phyloP scores from a whole-genome alignment of 2,888 invertebrate species.

The Colostygia pectinataria region DNA sequence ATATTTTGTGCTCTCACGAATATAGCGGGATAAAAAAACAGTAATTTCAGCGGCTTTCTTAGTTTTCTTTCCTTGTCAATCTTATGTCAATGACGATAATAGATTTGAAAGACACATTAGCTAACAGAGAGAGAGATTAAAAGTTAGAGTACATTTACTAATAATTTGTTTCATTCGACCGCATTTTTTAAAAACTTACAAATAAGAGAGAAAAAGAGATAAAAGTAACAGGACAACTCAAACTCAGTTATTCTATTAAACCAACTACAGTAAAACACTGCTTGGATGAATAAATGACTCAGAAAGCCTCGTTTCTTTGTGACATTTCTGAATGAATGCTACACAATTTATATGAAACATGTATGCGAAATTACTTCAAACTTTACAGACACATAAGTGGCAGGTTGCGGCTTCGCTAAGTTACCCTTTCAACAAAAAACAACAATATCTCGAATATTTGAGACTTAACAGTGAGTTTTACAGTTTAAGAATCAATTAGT shows the following conservation, averaged over 20 bases:
- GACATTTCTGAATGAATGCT: conserved; percentile 15
- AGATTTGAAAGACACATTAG: no score
- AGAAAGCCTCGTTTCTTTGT: conserved; percentile 18
- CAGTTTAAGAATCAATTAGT: conserved; percentile 23
- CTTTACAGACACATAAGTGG: conserved; percentile 34
- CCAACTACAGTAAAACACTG: not conserved
- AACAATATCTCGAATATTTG: conserved; percentile 28
- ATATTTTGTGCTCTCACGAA: not conserved
- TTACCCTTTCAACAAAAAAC: conserved; percentile 28
- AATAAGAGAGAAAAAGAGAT: not conserved
- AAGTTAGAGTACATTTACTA: no score
- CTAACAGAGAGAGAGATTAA: no score
- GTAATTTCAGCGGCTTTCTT: no score
- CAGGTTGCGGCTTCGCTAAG: conserved; percentile 29
- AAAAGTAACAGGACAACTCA: not conserved
- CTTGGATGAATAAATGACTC: not conserved
- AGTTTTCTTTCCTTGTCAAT: no score
- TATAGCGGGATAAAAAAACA: no score
- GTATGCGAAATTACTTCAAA: conserved; percentile 29
- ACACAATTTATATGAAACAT: conserved; percentile 19
- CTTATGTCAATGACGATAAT: no score
- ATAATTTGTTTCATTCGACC: no score
- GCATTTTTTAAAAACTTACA: no score
- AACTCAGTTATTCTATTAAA: not conserved
- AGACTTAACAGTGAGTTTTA: conserved; percentile 17